Evolutionary conservation across 1,140 invertebrate species (phyloP).

Genomic region (Mya arenaria): DNA sequence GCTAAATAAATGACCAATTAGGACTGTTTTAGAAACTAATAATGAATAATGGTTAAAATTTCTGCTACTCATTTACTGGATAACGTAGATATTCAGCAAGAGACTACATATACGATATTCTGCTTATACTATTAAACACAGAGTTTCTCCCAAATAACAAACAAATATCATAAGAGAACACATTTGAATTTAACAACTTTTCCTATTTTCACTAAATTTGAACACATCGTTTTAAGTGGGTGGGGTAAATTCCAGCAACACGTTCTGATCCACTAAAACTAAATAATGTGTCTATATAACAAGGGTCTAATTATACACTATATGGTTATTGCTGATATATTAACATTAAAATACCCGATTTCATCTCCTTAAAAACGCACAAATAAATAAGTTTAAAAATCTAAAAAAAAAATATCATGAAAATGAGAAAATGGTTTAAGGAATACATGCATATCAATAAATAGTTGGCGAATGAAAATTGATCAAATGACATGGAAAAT

Average conservation of each 20-base stretch:
- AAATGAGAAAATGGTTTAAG: background rate
- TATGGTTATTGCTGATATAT: slow-evolving; percentile 39
- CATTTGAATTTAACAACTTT: too few species aligned
- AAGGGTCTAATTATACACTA: slow-evolving; percentile 5
- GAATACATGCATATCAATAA: slow-evolving; percentile 24
- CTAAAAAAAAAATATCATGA: slow-evolving; percentile 31
- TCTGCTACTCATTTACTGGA: too few species aligned
- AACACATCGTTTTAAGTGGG: slow-evolving; percentile 10
- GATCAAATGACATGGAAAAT: background rate
- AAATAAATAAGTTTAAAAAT: slow-evolving; percentile 48
- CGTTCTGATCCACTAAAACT: background rate
- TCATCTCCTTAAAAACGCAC: slow-evolving; percentile 26
- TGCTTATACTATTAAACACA: too few species aligned
- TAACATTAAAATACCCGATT: slow-evolving; percentile 49
- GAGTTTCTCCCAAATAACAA: background rate
- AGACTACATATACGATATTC: too few species aligned
- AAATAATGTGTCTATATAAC: slow-evolving; percentile 10
- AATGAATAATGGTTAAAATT: too few species aligned
- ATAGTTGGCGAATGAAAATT: slow-evolving; percentile 3
- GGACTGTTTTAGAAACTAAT: too few species aligned
- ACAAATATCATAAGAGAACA: background rate
- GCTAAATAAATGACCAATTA: too few species aligned
- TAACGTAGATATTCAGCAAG: too few species aligned
- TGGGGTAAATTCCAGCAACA: background rate
- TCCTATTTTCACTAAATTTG: background rate